Evolutionary conservation across 2,888 invertebrate species (phyloP), one percentile per base, ranked within the genome.

Genomic region (Chrysopilus asiliformis): DNA sequence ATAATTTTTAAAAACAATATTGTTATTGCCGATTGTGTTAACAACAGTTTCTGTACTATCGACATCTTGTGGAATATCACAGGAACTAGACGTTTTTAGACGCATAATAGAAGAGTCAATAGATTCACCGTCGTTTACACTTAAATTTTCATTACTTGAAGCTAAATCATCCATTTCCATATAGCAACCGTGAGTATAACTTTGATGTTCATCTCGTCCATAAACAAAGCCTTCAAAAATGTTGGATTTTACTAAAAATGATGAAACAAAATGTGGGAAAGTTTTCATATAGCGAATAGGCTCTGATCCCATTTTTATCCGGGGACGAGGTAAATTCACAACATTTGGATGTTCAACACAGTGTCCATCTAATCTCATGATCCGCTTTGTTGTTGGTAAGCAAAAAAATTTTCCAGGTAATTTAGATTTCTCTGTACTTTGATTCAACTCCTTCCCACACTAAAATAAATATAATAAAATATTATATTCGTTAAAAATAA

Each of bases 361-460:
- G 31, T 64, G 60, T n/a, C 55, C 58, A 40, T 64, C 64, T 32
- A 60, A 58, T 1, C 64, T 57, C 55, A 64, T 60, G 4, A 64
- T 32, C 4, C 64, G 53, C 39, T 64, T 64, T 1, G 63, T 59
- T 12, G 59, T 53, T 4, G 62, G 63, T 34, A 64, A 41, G 26
- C 59, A 55, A 4, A 63, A 60, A 3, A 64, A 55, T 15, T 61
- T 58, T 9, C 44, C 46, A 37, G 55, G 55, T n/a, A 56, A 57
- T 46, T 48, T 29, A 13, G n/a, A 50, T 33, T 60, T 58, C 28
- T 62, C 60, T 25, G 56, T 43, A 12, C 52, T 50, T 10, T 58
- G 49, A 10, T 56, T 56, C 39, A 58, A 47, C 36, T 64, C 64
- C 2, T 59, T 53, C 4, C 61, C 63, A 36, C 63, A 64, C 50